A percentile compares a stretch with the other conserved stretches of the same genome.
Evolutionary conservation across 2,797 vertebrate genomes (phyloP).

Genomic region (Neopelma chrysocephalum): DNA sequence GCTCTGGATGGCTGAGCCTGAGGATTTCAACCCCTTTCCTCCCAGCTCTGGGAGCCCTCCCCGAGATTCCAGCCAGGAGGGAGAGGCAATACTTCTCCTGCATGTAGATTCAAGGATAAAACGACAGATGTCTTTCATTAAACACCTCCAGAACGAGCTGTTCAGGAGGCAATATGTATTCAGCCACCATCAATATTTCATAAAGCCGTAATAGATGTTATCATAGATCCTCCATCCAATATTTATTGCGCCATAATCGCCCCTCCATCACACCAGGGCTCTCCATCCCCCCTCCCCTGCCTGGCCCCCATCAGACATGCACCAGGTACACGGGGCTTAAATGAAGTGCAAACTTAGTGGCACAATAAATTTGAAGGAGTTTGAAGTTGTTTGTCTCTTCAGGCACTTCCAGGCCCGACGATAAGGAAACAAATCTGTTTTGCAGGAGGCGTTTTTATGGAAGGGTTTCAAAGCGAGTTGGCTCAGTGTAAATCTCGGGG

Average conservation of each 20-base stretch:
- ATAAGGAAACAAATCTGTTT: conserved; percentile 67
- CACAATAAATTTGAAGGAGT: conserved; percentile 31
- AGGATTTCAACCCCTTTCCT: neutral
- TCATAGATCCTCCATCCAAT: conserved; percentile 65
- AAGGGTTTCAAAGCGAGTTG: conserved; percentile 30
- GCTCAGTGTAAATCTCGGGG: conserved; percentile 53
- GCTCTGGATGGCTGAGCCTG: neutral
- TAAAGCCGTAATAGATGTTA: conserved; percentile 69
- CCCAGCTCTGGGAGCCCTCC: neutral
- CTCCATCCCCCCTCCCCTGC: neutral
- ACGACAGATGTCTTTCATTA: conserved; percentile 74
- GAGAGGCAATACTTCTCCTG: neutral
- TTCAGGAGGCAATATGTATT: conserved; percentile 69
- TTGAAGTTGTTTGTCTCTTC: conserved; percentile 57
- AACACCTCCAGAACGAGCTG: conserved; percentile 64
- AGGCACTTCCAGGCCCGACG: neutral
- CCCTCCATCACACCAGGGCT: neutral
- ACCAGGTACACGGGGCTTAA: neutral
- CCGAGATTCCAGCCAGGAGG: neutral
- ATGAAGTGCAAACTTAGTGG: neutral
- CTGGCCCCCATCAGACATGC: neutral
- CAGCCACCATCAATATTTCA: conserved; percentile 71
- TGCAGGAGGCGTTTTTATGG: conserved; percentile 58
- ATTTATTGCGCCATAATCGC: conserved; percentile 65
- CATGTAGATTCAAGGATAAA: conserved; percentile 50